Evolutionary conservation across 2,797 vertebrate genomes (phyloP), one percentile per base, ranked within the genome.

Genomic region (Pygocentrus nattereri): DNA sequence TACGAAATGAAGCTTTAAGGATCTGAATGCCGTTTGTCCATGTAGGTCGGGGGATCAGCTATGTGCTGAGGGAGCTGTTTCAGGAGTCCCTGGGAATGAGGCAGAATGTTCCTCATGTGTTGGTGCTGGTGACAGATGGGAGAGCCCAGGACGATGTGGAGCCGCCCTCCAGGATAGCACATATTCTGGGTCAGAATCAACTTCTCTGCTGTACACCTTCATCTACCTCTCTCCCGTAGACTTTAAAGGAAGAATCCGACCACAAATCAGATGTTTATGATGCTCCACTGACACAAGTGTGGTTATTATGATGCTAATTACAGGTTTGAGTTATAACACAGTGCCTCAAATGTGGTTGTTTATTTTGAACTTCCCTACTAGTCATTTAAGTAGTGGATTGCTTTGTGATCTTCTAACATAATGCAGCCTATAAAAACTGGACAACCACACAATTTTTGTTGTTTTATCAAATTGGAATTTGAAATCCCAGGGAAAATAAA

Each of bases 71-170:
- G 89, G 96, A 97, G 54, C 69, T 97, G 50, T 97, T 97, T 85
- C 95, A 95, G 85, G 89, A 95, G 87, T 95, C 95, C 87, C 87
- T 93, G 80, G 97, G 96, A 21, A 97, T 97, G 97, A 93, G 97
- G 30, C 93, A 88, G 10, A 86, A 93, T 0, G 92, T 91, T 25
- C 89, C 96, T 72, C 97, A 94, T 7, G 76, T 94, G 30, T 85
- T 98, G 88, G 91, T 98, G 38, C 89, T 98, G 5, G 89, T 98
- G 74, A 98, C 97, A 0, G 97, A 97, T 16, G 97, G 97, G n/a
- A 91, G 86, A 49, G 97, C 96, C 31, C 96, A 96, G 89, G 97
- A 98, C 50, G 93, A 97, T 0, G 96, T 97, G 82, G 41, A 90
- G 61, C 91, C 92, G 0, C 95, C 97, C 13, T 95, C 97, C 59